Percentiles rank a stretch among this genome's conserved stretches.
phyloP scores from a whole-genome alignment of 2,888 invertebrate genomes.

The Synergus japonicus region DNA sequence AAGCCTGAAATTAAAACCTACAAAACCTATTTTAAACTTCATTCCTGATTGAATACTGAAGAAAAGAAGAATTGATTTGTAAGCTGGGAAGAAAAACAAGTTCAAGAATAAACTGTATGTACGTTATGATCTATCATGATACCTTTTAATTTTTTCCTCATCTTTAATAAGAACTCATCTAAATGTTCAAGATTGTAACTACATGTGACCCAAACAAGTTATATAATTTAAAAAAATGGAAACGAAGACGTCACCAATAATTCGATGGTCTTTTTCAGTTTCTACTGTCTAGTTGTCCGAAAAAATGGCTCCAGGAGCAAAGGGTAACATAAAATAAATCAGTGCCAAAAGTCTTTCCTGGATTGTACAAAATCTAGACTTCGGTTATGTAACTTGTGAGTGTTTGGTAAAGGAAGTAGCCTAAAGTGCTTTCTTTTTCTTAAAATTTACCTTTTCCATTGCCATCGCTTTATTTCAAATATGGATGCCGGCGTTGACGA shows the following conservation, averaged over 20 bases:
- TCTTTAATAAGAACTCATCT: background rate
- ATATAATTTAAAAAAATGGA: background rate
- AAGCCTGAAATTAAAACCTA: conserved; percentile 42
- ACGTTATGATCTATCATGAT: background rate
- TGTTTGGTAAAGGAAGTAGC: background rate
- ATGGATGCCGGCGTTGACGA: conserved; percentile 53
- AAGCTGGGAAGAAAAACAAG: background rate
- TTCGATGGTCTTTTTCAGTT: background rate
- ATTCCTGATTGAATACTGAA: background rate
- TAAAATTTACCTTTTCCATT: conserved; percentile 65
- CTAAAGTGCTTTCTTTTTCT: conserved; percentile 8
- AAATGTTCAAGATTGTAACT: background rate
- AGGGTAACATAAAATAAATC: background rate
- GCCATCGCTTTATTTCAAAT: conserved; percentile 54
- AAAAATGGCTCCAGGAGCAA: background rate
- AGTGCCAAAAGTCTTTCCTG: background rate
- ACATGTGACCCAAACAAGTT: background rate
- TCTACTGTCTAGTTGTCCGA: background rate
- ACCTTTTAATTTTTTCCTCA: background rate
- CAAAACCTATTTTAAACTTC: conserved; percentile 35
- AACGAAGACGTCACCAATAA: background rate
- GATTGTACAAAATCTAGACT: background rate
- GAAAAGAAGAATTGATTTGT: background rate
- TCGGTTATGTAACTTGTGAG: background rate
- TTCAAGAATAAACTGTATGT: background rate